Percentiles rank a stretch among this genome's conserved stretches.
Evolutionary conservation across 2,797 vertebrate species (phyloP).

Genomic region (Thamnophis elegans): DNA sequence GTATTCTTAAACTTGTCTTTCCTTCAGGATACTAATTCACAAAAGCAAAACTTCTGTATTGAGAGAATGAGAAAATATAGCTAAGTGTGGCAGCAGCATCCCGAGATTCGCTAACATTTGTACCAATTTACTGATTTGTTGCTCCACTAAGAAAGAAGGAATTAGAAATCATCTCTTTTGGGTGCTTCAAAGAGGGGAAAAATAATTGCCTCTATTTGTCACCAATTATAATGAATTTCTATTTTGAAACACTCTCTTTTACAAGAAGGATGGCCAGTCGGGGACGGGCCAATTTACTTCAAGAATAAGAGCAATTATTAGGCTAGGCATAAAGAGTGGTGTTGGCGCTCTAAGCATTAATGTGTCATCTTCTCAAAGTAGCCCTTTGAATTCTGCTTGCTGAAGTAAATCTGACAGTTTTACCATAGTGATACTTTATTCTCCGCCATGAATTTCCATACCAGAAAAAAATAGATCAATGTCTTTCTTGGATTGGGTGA

Average conservation of each 20-base stretch:
- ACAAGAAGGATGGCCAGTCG: not conserved
- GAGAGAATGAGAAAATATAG: not conserved
- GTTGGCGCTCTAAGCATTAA: not conserved
- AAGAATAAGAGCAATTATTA: not conserved
- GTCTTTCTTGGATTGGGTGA: not conserved
- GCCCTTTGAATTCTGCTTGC: not conserved
- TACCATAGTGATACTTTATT: not conserved
- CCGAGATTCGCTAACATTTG: not conserved
- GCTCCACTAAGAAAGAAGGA: not conserved
- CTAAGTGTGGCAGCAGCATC: not conserved
- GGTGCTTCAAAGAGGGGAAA: not conserved
- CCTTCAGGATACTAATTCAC: not conserved
- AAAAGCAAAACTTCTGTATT: not conserved
- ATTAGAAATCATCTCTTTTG: not conserved
- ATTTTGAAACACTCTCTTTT: not conserved
- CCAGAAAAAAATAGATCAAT: not conserved
- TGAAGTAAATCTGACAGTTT: not conserved
- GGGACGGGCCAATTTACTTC: not conserved
- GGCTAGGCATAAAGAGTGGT: not conserved
- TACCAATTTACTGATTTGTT: not conserved
- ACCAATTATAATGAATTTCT: slow-evolving; percentile 7
- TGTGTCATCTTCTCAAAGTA: not conserved
- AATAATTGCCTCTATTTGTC: not conserved
- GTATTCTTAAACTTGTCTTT: not conserved
- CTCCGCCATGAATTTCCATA: not conserved